phyloP scores from a whole-genome alignment of 1,140 invertebrate species.

The Muscidifurax raptorellus region DNA sequence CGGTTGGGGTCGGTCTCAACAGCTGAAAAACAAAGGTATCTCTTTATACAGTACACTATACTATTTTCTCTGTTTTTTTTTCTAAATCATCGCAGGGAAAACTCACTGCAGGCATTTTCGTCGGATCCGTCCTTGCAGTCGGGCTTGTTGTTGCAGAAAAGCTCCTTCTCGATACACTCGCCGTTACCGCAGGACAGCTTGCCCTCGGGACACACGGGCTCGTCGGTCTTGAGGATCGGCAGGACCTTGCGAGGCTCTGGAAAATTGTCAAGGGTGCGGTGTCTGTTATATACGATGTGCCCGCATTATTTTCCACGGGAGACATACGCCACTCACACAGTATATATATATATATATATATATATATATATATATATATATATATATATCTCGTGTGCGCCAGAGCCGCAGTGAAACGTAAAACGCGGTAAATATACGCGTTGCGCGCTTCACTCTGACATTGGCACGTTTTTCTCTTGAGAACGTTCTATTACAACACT shows the following conservation, averaged over 20 bases:
- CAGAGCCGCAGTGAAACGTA: background rate
- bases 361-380: no score
- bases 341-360: no score
- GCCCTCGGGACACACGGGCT: conserved; percentile 90
- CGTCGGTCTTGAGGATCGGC: conserved; percentile 92
- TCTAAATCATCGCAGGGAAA: no score
- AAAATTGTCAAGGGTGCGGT: conserved; percentile 55
- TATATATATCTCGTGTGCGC: no score
- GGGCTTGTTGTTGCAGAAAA: conserved; percentile 94
- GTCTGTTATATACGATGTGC: background rate
- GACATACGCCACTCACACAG: background rate
- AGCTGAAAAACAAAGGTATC: conserved; percentile 75
- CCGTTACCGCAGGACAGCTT: conserved; percentile 92
- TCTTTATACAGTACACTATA: conserved; percentile 5
- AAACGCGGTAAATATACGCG: no score
- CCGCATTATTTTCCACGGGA: background rate
- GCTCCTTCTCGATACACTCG: conserved; percentile 91
- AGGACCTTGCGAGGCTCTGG: conserved; percentile 91
- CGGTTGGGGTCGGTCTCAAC: conserved; percentile 92
- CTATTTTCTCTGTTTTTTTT: no score
- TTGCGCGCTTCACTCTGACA: no score
- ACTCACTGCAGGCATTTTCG: conserved; percentile 96
- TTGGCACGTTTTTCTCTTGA: no score
- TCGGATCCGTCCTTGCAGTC: conserved; percentile 97
- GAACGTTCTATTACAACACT: no score